phyloP scores from a whole-genome alignment of 2,113 vertebrate genomes.

The Synchiropus splendidus region DNA sequence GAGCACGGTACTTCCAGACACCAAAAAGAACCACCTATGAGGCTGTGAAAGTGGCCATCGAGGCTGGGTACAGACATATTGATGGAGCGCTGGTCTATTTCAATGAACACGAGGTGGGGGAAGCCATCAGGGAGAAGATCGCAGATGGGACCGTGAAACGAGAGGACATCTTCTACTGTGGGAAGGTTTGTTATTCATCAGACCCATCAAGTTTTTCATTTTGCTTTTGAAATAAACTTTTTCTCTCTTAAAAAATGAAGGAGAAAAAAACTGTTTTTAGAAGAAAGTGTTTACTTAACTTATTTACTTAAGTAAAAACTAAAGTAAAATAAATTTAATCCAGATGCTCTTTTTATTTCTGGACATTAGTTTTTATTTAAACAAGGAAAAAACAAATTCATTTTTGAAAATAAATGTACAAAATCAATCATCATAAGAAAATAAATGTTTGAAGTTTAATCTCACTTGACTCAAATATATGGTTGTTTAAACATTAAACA shows the following conservation, averaged over 20 bases:
- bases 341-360: no score
- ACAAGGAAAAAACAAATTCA: no score
- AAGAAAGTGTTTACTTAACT: no score
- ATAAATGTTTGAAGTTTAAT: no score
- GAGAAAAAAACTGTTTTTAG: no score
- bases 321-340: no score
- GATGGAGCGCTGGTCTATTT: slow-evolving; percentile 81
- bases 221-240: slow-evolving; percentile 1
- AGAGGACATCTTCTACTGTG: slow-evolving; percentile 89
- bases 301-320: no score
- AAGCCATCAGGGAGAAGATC: slow-evolving; percentile 81
- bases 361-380: no score
- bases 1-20: slow-evolving; percentile 51
- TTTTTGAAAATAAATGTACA: no score
- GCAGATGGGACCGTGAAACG: slow-evolving; percentile 77
- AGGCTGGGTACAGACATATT: slow-evolving; percentile 80
- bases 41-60: slow-evolving; percentile 78
- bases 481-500: no score
- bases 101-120: slow-evolving; percentile 85
- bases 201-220: not conserved
- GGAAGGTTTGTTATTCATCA: slow-evolving; percentile 68
- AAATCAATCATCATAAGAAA: no score
- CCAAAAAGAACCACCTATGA: slow-evolving; percentile 59
- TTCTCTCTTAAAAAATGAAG: not conserved
- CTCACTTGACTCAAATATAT: no score